These are phyloP conservation scores for Atherinomorus stipes DNA, from an alignment of 2,113 vertebrate genomes.

Conservation along the genomic window DNA sequence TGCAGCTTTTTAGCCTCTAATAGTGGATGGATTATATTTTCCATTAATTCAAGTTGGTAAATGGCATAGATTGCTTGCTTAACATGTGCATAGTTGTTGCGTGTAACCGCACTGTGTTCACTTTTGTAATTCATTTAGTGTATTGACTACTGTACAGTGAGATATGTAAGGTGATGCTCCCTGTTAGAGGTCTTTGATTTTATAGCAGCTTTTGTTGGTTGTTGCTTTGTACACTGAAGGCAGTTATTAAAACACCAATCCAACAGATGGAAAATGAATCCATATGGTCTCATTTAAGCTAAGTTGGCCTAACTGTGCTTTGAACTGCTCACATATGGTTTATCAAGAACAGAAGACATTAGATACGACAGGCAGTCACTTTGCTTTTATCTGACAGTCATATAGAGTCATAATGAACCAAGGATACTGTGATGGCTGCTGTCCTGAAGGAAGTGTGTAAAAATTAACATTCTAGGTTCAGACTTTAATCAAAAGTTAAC, in stretches of 20 bases:
- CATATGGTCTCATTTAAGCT: not conserved
- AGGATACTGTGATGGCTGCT: slow-evolving; percentile 7
- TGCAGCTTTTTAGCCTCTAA: too few species aligned
- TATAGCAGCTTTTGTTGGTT: not conserved
- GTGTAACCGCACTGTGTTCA: not conserved
- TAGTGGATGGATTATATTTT: too few species aligned
- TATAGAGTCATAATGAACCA: slow-evolving; percentile 5
- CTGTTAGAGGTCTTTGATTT: not conserved
- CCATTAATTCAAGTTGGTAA: not conserved
- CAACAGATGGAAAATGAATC: not conserved
- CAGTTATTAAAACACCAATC: not conserved
- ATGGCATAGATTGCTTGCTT: not conserved
- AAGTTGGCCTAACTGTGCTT: not conserved
- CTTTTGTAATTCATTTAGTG: too few species aligned
- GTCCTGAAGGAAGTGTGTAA: slow-evolving; percentile 18
- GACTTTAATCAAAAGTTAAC: slow-evolving; percentile 20
- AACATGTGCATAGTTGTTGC: not conserved
- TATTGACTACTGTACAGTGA: too few species aligned
- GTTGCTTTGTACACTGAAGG: not conserved
- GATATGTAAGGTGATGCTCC: not conserved
- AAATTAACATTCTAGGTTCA: slow-evolving; percentile 34
- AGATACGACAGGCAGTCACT: too few species aligned
- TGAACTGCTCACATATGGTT: not conserved
- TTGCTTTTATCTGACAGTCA: slow-evolving; percentile 14
- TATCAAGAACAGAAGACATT: not conserved